phyloP scores from a whole-genome alignment of 2,113 vertebrate species.

The Eurystomus gularis region DNA sequence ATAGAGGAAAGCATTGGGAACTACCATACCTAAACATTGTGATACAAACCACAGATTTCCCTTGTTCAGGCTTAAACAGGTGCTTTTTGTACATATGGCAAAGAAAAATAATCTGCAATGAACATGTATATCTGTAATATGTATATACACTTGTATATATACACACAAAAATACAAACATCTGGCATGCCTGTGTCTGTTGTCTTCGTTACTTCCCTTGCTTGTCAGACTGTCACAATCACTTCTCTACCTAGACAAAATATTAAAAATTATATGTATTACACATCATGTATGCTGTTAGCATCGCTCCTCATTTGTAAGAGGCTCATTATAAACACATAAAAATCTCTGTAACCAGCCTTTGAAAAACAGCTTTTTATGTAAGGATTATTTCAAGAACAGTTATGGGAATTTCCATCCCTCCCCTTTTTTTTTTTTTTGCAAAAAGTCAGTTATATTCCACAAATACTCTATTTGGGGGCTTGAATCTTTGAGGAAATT shows the following conservation, averaged over 20 bases:
- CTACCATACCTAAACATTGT: not conserved
- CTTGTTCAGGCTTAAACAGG: not conserved
- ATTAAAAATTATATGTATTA: fast-evolving
- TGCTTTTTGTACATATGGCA: not conserved
- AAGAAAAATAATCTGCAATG: not conserved
- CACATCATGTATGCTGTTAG: not conserved
- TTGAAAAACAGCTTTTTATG: not conserved
- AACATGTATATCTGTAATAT: not conserved
- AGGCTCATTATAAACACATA: not conserved
- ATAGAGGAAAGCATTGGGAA: not conserved
- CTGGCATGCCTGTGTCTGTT: not conserved
- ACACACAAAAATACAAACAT: fast-evolving
- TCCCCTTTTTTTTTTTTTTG: not conserved
- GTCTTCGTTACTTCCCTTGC: not conserved
- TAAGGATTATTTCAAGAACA: not conserved
- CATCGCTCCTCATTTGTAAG: not conserved
- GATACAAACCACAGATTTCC: not conserved
- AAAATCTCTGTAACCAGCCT: not conserved
- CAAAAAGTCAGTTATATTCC: not conserved
- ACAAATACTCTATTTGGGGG: not conserved
- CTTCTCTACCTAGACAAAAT: not conserved
- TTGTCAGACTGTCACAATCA: not conserved
- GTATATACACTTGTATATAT: fast-evolving
- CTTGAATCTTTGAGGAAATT: not conserved
- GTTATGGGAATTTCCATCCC: not conserved